Conservation (phyloP, 2,797 vertebrate genomes). For the Thripadectes ignobilis region DNA sequence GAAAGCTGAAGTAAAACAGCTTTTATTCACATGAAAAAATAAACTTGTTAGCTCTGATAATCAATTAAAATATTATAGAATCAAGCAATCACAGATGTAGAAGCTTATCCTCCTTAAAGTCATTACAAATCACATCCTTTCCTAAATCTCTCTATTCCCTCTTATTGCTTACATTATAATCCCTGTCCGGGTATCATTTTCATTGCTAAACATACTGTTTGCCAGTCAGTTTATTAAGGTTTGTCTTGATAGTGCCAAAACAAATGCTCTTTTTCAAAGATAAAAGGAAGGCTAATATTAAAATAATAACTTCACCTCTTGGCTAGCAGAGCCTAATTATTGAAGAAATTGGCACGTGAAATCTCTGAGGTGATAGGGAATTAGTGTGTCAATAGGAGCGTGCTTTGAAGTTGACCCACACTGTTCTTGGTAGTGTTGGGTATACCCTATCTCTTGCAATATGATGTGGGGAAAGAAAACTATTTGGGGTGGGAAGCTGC, state of each 20-base stretch:
- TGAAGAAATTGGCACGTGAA: conserved; percentile 54
- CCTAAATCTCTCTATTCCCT: conserved; percentile 87
- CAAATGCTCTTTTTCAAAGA: conserved; percentile 74
- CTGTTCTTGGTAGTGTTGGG: conserved; percentile 65
- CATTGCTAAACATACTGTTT: conserved; percentile 84
- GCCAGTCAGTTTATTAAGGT: conserved; percentile 83
- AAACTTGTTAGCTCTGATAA: conserved; percentile 83
- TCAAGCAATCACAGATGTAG: conserved; percentile 84
- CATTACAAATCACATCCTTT: conserved; percentile 90
- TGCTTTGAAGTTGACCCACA: conserved; percentile 80
- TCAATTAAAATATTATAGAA: conserved; percentile 85
- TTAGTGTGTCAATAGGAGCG: conserved; percentile 30
- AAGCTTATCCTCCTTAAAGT: conserved; percentile 89
- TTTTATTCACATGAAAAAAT: conserved; percentile 82
- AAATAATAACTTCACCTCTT: conserved; percentile 71
- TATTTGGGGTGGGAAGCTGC: not conserved
- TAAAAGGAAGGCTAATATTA: conserved; percentile 78
- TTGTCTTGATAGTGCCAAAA: conserved; percentile 79
- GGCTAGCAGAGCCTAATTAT: conserved; percentile 60
- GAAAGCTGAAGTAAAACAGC: conserved; percentile 67
- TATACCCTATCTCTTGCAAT: conserved; percentile 19
- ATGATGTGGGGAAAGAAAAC: not conserved
- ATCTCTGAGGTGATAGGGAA: conserved; percentile 74
- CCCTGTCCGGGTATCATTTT: conserved; percentile 82
- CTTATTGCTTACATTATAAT: conserved; percentile 82